Percentiles rank a stretch among this genome's conserved stretches.
These are phyloP conservation scores for Spicauda simplicius DNA, from an alignment of 2,888 invertebrate genomes.

Conservation along the genomic window DNA sequence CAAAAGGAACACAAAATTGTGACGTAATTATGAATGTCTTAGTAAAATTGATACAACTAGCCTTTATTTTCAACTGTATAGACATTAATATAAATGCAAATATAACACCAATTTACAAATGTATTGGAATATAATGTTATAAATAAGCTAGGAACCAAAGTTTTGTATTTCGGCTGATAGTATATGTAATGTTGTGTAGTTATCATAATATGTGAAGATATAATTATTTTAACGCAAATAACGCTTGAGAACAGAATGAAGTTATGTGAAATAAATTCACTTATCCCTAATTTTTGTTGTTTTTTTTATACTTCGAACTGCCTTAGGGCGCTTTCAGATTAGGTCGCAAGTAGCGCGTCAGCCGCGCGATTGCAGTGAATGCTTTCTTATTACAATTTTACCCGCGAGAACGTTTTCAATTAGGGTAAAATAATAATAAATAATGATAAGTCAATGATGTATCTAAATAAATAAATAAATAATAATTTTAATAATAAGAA, in stretches of 20 bases:
- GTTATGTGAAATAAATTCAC: constrained; percentile 76
- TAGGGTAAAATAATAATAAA: no score
- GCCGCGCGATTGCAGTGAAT: no score
- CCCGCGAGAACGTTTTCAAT: no score
- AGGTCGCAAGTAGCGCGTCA: no score
- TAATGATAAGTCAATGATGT: no score
- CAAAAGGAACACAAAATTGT: no score
- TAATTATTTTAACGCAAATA: constrained; percentile 69
- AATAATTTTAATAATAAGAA: no score
- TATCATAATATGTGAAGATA: constrained; percentile 47
- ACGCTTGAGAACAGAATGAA: constrained; percentile 73
- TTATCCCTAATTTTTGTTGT: constrained; percentile 51
- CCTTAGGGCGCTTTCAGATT: no score
- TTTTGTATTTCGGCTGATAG: constrained; percentile 78
- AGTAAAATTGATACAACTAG: background rate
- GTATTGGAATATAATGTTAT: constrained; percentile 51
- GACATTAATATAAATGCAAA: constrained; percentile 19
- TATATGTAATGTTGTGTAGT: constrained; percentile 68
- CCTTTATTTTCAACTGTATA: background rate
- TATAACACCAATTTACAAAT: constrained; percentile 44
- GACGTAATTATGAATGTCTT: background rate
- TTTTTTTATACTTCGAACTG: background rate
- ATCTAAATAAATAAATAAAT: no score
- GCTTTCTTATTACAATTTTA: no score
- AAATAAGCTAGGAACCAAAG: constrained; percentile 82